Evolutionary conservation across 2,113 vertebrate genomes (phyloP), one percentile per base, ranked within the genome.

Genomic region (Tricholaema leucomelas): DNA sequence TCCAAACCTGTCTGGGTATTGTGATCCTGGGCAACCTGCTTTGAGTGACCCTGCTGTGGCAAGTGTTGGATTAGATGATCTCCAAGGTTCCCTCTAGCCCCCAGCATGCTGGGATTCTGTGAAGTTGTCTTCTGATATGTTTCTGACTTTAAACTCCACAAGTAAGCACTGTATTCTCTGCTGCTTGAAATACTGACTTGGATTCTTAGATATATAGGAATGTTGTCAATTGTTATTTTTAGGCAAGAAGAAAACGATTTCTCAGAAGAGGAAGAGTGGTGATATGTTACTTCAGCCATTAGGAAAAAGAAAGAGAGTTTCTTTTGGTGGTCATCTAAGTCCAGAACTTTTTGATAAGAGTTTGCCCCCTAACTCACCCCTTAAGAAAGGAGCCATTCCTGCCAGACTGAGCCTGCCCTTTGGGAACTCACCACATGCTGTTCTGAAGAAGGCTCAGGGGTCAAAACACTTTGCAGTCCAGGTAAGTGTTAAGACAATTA

Each of bases 311-410:
- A 99, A 99, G 65, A 97, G 98, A 3, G 98, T 99, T 59, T 99
- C 98, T 15, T 99, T 99, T 92, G 98, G 98, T 73, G 97, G 97
- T 21, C 96, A 97, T 1, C 93, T 99, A 35, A 98, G 97, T 70
- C 98, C 98, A 18, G 98, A 99, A 88, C 93, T 99, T 28, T 99
- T 99, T 95, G 98, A 99, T 93, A 99, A 98, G 87, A 96, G 97
- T 17, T 91, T 99, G 50, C 98, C 98, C 74, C 98, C 98, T 28
- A 96, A 99, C 94, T 99, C 98, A 2, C 98, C 98, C 3, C 86
- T 99, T 23, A 97, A 97, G 9, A 98, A 71, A 87, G 98, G 98
- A 2, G 98, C 98, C 1, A 94, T 92, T 42, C 98, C 98, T 8
- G 91, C 97, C 3, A 94, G 96, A 11, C 73, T 85, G 54, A 98